Percentiles rank a stretch among this genome's conserved stretches.
Evolutionary conservation across 2,888 invertebrate species (phyloP).

Genomic region (Colletes collaris): DNA sequence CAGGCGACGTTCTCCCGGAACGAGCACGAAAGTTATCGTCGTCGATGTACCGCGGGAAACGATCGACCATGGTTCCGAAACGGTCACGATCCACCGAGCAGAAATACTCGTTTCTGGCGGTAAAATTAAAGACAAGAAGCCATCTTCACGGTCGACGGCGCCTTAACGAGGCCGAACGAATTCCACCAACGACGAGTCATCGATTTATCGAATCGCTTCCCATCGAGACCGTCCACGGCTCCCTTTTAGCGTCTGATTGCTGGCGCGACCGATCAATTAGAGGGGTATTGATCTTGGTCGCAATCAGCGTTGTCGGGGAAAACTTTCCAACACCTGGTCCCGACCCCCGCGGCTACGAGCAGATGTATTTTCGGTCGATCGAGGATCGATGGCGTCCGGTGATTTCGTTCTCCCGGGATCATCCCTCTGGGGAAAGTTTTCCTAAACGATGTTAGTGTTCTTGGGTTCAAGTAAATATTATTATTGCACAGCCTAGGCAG

Average conservation of each 20-base stretch:
- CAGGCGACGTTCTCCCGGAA: constrained; percentile 10
- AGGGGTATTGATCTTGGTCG: constrained; percentile 66
- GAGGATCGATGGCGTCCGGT: constrained; percentile 44
- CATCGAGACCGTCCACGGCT: constrained; percentile 14
- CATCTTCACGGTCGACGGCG: constrained; percentile 32
- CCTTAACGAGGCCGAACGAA: constrained; percentile 62
- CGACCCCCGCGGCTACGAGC: constrained; percentile 70
- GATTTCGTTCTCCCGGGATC: constrained; percentile 20
- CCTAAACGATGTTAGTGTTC: no score
- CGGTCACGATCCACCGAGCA: constrained; percentile 3
- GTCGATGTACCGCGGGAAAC: neutral
- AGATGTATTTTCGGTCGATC: constrained; percentile 60
- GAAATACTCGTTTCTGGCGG: constrained; percentile 10
- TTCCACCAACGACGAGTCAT: constrained; percentile 48
- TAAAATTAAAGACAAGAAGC: constrained; percentile 36
- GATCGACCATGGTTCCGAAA: neutral
- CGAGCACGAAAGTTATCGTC: neutral
- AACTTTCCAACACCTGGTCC: constrained; percentile 74
- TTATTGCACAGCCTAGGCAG: no score
- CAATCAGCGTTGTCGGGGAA: constrained; percentile 63
- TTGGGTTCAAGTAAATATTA: no score
- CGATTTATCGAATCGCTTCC: constrained; percentile 54
- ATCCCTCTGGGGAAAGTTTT: no score
- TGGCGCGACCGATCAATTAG: constrained; percentile 73
- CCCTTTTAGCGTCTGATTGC: constrained; percentile 51